Evolutionary conservation across 53 echinoderm and acorn worm genomes (phyloP).

Genomic region (Holothuria leucospilota): DNA sequence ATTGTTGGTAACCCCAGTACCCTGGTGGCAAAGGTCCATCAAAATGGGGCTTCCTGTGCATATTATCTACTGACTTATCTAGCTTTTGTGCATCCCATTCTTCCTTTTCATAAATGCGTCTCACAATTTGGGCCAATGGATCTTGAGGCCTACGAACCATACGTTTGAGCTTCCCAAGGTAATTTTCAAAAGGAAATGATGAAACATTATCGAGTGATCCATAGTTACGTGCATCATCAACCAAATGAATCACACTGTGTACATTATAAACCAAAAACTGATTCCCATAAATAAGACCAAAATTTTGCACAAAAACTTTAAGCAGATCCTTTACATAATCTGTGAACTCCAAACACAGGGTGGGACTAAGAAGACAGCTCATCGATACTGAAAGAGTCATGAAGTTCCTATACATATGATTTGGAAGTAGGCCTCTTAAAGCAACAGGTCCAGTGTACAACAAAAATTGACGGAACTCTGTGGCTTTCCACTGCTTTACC

Average conservation of each 20-base stretch:
- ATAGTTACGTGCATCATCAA: slow-evolving; percentile 17
- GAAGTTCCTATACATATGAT: slow-evolving; percentile 10
- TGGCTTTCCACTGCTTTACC: slow-evolving; percentile 72
- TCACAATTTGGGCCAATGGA: too few species aligned
- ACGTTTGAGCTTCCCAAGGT: slow-evolving; percentile 11
- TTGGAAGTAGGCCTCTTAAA: slow-evolving; percentile 37
- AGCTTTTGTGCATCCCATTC: too few species aligned
- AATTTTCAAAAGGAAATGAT: slow-evolving; percentile 39
- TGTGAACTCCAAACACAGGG: background rate
- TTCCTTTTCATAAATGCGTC: too few species aligned
- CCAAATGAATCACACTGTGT: slow-evolving; percentile 32
- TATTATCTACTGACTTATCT: too few species aligned
- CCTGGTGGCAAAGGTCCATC: too few species aligned
- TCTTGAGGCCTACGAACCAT: too few species aligned
- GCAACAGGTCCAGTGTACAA: slow-evolving; percentile 69
- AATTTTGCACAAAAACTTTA: slow-evolving; percentile 13
- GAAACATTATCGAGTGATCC: slow-evolving; percentile 35
- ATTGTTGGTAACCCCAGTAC: too few species aligned
- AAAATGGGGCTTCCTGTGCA: too few species aligned
- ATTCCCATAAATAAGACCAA: slow-evolving; percentile 37
- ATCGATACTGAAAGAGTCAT: slow-evolving; percentile 1
- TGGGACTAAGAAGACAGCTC: slow-evolving; percentile 2
- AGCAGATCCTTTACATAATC: slow-evolving; percentile 37
- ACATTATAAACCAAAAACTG: slow-evolving; percentile 35
- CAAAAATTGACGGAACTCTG: slow-evolving; percentile 69